These are phyloP conservation scores for Drosophila rufa DNA, from an alignment of 1,140 invertebrate genomes.

Conservation along the genomic window DNA sequence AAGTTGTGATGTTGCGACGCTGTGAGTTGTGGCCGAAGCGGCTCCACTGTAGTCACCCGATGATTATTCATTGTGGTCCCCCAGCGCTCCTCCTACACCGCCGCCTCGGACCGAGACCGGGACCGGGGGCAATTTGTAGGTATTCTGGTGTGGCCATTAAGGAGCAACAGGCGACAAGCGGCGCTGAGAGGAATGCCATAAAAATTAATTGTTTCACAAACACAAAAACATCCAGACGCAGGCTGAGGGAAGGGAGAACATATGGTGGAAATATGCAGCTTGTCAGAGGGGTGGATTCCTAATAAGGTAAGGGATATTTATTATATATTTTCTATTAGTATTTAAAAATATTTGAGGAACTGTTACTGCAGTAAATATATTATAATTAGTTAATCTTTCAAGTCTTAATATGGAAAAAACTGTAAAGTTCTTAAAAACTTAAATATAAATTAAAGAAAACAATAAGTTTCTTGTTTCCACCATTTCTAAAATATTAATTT, in stretches of 20 bases:
- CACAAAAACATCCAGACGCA: background rate
- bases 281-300: background rate
- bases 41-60: constrained; percentile 43
- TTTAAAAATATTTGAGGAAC: too few species aligned
- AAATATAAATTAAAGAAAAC: too few species aligned
- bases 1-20: background rate
- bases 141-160: constrained; percentile 21
- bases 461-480: too few species aligned
- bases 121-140: constrained; percentile 36
- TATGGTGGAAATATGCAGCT: background rate
- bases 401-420: too few species aligned
- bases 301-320: background rate
- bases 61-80: constrained; percentile 61
- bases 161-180: constrained; percentile 30
- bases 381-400: too few species aligned
- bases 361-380: too few species aligned
- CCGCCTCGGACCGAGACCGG: background rate
- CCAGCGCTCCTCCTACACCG: background rate
- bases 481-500: too few species aligned
- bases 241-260: background rate
- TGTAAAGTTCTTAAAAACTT: too few species aligned
- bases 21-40: constrained; percentile 51
- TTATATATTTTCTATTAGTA: too few species aligned
- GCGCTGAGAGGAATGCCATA: constrained; percentile 25
- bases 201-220: constrained; percentile 32